These are phyloP conservation scores for Python bivittatus DNA, from an alignment of 2,113 vertebrate genomes.

Conservation along the genomic window DNA sequence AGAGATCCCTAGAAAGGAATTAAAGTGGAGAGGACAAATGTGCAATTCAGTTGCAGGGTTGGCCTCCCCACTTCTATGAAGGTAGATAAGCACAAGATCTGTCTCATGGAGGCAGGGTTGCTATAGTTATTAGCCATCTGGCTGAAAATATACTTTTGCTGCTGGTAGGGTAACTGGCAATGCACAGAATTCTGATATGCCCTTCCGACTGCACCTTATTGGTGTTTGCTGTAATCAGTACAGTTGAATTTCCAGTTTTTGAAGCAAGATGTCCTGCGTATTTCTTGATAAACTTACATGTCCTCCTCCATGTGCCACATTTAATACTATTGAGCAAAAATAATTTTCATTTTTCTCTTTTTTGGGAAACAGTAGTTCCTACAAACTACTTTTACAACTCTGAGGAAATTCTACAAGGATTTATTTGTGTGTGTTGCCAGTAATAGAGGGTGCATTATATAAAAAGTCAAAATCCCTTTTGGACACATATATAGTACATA, in stretches of 20 bases:
- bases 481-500: background rate
- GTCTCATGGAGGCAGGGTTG: background rate
- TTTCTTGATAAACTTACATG: background rate
- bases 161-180: background rate
- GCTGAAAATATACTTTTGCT: background rate
- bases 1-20: background rate
- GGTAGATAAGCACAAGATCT: background rate
- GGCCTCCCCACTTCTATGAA: background rate
- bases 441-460: background rate
- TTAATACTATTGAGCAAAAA: background rate
- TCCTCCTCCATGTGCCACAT: background rate
- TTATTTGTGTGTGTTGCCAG: background rate
- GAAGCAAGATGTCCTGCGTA: background rate
- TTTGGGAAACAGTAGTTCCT: background rate
- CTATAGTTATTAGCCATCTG: background rate
- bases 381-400: background rate
- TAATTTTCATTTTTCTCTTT: background rate
- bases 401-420: background rate
- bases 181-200: background rate
- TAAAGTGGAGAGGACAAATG: background rate
- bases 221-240: background rate
- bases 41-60: background rate
- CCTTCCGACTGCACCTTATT: background rate
- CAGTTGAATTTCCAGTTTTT: background rate
- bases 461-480: background rate